Evolutionary conservation across 2,797 vertebrate species (phyloP), one percentile per base, ranked within the genome.

Genomic region (Alcedo atthis): DNA sequence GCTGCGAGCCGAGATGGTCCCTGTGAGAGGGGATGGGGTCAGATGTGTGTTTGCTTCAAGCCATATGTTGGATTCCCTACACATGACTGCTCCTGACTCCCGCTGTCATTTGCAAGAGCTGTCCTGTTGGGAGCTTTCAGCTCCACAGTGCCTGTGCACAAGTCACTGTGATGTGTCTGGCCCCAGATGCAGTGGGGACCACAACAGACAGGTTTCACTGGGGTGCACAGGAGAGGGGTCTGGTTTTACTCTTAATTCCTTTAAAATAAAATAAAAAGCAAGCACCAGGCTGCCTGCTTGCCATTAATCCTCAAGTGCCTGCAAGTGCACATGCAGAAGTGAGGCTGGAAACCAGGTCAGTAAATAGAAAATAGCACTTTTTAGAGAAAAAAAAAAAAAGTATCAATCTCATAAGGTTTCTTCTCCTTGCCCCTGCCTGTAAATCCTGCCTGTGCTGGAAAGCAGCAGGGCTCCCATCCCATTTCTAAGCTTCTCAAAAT

Each of bases 281-380:
- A 6, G 5, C 55, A 25, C 16, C n/a, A 14, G 6, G 5, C 55
- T 71, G 17, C 26, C 49, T 69, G 43, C 51, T 84, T 69, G 30
- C 43, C 6, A 3, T 66, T 92, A 67, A 85, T 89, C 55, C 48
- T 86, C 49, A 32, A 4, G 42, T 51, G 71, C 37, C 53, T 85
- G 61, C 0, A 0, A 55, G 53, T 8, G 21, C 49, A 15, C 0
- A 0, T 78, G 81, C 54, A 61, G 66, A 80, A 48, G 21, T 22
- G 48, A 90, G 78, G 18, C 78, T 92, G 58, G 73, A 92, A 96
- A 92, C 15, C 63, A 90, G 85, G 76, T 87, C 89, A 94, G 73
- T 77, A 84, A 79, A 67, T 25, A 75, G 45, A 79, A 92, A 85
- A 70, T 46, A 3, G 53, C 73, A 87, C 71, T 86, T 83, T 70